phyloP scores from a whole-genome alignment of 2,888 invertebrate genomes.

The Eumerus sabulonum region DNA sequence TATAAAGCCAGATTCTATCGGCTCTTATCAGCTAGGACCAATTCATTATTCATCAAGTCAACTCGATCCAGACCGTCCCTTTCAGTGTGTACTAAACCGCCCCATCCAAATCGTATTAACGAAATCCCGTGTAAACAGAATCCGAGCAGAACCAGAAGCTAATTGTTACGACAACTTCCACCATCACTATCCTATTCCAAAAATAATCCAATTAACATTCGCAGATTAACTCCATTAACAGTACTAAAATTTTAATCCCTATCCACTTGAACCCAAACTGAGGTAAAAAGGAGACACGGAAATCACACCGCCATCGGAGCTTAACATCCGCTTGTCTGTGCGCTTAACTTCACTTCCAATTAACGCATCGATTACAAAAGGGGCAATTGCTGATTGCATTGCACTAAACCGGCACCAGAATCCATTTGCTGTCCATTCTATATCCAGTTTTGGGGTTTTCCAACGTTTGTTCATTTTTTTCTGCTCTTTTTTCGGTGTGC shows the following conservation, averaged over 20 bases:
- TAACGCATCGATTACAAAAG: constrained; percentile 65
- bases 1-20: no score
- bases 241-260: constrained; percentile 50
- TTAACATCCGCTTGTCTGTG: constrained; percentile 41
- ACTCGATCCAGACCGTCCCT: no score
- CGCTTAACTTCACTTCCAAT: constrained; percentile 58
- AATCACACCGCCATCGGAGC: neutral
- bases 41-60: neutral
- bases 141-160: no score
- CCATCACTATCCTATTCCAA: neutral
- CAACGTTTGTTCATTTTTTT: neutral
- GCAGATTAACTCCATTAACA: constrained; percentile 51
- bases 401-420: constrained; percentile 43
- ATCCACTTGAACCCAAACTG: neutral
- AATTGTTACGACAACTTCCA: no score
- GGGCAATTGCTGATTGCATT: constrained; percentile 58
- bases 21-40: no score
- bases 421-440: constrained; percentile 37
- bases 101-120: no score
- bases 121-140: no score
- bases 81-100: neutral
- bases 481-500: no score
- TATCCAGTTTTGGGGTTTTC: constrained; percentile 16
- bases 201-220: constrained; percentile 48
- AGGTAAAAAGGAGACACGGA: constrained; percentile 19